Evolutionary conservation across 2,113 vertebrate species (phyloP).

Genomic region (Pachycephala philippinensis): DNA sequence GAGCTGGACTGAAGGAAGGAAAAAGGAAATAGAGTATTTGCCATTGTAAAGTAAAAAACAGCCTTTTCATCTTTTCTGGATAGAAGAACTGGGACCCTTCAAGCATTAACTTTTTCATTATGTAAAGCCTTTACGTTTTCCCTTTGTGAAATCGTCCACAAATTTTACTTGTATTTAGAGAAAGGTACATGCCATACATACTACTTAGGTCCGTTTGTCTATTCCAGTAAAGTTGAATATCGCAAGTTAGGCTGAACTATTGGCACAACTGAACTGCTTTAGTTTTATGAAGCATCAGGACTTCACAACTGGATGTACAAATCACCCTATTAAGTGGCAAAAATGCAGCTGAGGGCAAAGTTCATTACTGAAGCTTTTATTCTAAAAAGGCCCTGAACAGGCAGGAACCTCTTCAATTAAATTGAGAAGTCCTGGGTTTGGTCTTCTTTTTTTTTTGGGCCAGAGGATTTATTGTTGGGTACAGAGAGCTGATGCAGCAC

Average conservation of each 20-base stretch:
- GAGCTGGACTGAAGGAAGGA: not conserved
- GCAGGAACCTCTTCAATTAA: not conserved
- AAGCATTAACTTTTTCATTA: not conserved
- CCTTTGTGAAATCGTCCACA: not conserved
- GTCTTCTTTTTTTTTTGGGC: rapidly evolving
- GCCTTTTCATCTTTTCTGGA: not conserved
- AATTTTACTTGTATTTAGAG: not conserved
- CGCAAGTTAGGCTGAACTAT: not conserved
- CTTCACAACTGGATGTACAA: not conserved
- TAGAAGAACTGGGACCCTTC: not conserved
- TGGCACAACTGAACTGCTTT: not conserved
- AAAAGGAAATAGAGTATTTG: not conserved
- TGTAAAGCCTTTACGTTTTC: not conserved
- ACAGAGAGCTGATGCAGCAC: not conserved
- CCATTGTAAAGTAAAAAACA: not conserved
- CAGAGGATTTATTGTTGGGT: not conserved
- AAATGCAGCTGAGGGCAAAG: not conserved
- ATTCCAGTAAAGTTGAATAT: not conserved
- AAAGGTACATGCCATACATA: not conserved
- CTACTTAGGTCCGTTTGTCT: not conserved
- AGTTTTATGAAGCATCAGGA: not conserved
- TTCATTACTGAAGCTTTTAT: not conserved
- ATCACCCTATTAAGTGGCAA: not conserved
- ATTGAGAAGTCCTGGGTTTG: not conserved
- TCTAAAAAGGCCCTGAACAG: not conserved